These are phyloP conservation scores for Eupithecia pulchellata DNA, from an alignment of 2,888 invertebrate species.

Conservation along the genomic window DNA sequence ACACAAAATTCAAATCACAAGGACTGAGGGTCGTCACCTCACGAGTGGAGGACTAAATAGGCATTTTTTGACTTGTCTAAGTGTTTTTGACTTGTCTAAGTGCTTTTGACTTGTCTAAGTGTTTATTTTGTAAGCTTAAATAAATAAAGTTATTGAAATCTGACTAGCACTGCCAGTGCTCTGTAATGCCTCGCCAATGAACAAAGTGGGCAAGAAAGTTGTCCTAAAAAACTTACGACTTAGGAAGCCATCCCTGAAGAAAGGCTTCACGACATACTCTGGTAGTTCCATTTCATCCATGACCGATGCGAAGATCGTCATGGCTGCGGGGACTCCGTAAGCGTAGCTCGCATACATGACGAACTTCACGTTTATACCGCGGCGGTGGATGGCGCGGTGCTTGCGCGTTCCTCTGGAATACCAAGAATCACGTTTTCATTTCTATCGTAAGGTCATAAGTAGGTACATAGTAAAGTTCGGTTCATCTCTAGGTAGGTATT, in stretches of 20 bases:
- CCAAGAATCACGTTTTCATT: neutral
- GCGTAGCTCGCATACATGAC: constrained; percentile 55
- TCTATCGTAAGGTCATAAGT: no score
- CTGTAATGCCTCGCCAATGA: neutral
- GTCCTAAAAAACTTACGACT: constrained; percentile 37
- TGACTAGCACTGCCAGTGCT: neutral
- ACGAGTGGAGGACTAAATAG: no score
- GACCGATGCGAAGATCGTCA: constrained; percentile 38
- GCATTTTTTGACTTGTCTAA: no score
- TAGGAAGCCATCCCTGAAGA: constrained; percentile 44
- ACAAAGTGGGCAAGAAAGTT: neutral
- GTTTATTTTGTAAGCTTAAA: neutral
- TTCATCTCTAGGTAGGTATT: no score
- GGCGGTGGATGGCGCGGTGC: constrained; percentile 41
- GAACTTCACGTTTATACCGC: constrained; percentile 50
- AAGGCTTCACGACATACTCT: constrained; percentile 44
- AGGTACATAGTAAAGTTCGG: no score
- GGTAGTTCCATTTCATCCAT: constrained; percentile 39
- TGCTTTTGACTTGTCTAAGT: no score
- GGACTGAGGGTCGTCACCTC: no score
- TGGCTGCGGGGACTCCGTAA: constrained; percentile 50
- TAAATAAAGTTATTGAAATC: no score
- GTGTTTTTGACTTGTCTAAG: no score
- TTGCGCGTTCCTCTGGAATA: constrained; percentile 35
- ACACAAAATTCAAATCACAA: no score